These are phyloP conservation scores for Mergus octosetaceus DNA, from an alignment of 2,797 vertebrate species.

Conservation along the genomic window DNA sequence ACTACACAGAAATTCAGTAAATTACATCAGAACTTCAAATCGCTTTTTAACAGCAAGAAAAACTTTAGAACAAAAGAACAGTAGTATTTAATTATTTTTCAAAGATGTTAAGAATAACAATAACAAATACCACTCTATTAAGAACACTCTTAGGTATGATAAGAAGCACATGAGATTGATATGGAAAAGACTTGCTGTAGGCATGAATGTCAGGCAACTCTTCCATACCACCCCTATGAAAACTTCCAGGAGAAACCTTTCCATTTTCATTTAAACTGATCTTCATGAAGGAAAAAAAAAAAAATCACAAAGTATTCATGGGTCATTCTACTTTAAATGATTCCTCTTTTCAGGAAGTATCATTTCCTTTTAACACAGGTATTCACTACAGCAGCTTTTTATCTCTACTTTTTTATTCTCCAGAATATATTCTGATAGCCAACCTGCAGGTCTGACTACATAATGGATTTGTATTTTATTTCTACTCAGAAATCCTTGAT, in stretches of 20 bases:
- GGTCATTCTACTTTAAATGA: neutral
- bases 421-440: neutral
- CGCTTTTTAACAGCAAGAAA: conserved; percentile 60
- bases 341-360: neutral
- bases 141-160: conserved; percentile 52
- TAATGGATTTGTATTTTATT: neutral
- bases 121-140: conserved; percentile 67
- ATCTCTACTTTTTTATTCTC: neutral
- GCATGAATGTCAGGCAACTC: neutral
- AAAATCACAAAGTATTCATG: neutral
- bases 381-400: neutral
- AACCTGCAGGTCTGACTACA: neutral
- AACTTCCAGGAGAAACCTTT: neutral
- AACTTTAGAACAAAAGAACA: conserved; percentile 58
- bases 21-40: conserved; percentile 63
- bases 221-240: fast-evolving
- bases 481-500: neutral
- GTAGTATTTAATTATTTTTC: conserved; percentile 73
- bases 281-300: neutral
- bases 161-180: conserved; percentile 37
- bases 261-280: neutral
- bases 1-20: conserved; percentile 64
- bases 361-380: neutral
- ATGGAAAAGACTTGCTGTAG: conserved; percentile 34
- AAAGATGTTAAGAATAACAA: conserved; percentile 66